phyloP scores from a whole-genome alignment of 2,113 vertebrate species.

The Monopterus albus region DNA sequence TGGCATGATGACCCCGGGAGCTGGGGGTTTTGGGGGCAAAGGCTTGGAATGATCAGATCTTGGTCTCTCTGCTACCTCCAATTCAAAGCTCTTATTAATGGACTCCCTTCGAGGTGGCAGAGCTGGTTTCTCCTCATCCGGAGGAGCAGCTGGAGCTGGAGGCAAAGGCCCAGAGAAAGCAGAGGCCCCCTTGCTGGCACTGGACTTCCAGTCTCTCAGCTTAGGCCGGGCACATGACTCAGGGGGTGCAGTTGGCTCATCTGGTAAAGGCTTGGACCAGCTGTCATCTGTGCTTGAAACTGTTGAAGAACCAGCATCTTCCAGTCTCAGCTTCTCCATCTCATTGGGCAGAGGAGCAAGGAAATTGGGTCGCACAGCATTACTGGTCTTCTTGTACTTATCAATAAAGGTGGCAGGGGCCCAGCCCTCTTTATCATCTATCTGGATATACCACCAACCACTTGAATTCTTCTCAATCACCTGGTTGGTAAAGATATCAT shows the following conservation, averaged over 20 bases:
- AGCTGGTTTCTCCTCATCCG: conserved; percentile 92
- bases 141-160: conserved; percentile 79
- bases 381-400: conserved; percentile 99
- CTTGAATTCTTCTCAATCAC: conserved; percentile 97
- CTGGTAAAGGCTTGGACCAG: conserved; percentile 91
- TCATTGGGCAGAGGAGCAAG: conserved; percentile 92
- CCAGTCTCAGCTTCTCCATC: conserved; percentile 86
- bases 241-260: conserved; percentile 83
- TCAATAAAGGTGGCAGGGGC: conserved; percentile 96
- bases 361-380: conserved; percentile 91
- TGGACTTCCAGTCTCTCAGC: conserved; percentile 90
- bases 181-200: conserved; percentile 71
- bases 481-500: conserved; percentile 68
- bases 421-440: conserved; percentile 98
- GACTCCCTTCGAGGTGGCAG: conserved; percentile 94
- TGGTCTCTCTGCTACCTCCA: conserved; percentile 85
- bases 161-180: conserved; percentile 70
- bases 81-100: conserved; percentile 92
- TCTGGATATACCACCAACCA: conserved; percentile 99
- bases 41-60: conserved; percentile 82
- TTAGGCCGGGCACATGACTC: conserved; percentile 84
- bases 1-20: conserved; percentile 87
- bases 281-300: conserved; percentile 74
- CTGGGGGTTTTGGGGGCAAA: conserved; percentile 88
- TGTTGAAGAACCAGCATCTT: conserved; percentile 68